Evolutionary conservation across 2,888 invertebrate species (phyloP).

Genomic region (Dendrolimus houi): DNA sequence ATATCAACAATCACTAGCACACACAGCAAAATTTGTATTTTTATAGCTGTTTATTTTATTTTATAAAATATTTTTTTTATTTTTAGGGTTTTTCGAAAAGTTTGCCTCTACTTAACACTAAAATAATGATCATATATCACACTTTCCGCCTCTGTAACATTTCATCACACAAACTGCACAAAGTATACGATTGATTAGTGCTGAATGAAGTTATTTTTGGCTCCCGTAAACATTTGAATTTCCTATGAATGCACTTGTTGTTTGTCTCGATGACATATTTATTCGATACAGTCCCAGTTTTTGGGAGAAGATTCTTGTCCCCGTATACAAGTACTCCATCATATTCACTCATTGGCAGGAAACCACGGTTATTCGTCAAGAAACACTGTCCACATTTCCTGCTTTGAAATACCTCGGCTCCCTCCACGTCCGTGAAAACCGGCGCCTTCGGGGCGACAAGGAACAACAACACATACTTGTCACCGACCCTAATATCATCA

Average conservation of each 20-base stretch:
- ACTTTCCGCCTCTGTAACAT: conserved; percentile 4
- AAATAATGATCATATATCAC: conserved; percentile 2
- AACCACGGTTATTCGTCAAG: conserved; percentile 46
- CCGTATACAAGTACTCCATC: conserved; percentile 39
- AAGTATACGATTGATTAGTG: conserved; percentile 16
- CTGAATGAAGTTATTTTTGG: conserved; percentile 32
- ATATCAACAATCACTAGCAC: too few relatives aligned
- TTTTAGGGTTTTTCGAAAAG: too few relatives aligned
- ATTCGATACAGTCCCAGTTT: conserved; percentile 31
- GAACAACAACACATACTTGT: conserved; percentile 38
- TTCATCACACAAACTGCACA: conserved; percentile 16
- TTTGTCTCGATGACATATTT: conserved; percentile 31
- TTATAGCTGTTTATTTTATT: too few relatives aligned
- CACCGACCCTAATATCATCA: conserved; percentile 34
- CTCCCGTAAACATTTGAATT: conserved; percentile 29
- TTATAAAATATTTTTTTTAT: too few relatives aligned
- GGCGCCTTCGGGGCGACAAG: conserved; percentile 27
- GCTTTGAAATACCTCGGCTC: conserved; percentile 31
- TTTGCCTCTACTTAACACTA: not conserved
- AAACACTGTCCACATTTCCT: conserved; percentile 38
- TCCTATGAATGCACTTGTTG: conserved; percentile 28
- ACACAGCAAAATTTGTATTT: too few relatives aligned
- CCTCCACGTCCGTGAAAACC: conserved; percentile 33
- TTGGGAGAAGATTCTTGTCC: conserved; percentile 17
- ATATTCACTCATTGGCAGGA: conserved; percentile 40